Evolutionary conservation across 2,888 invertebrate genomes (phyloP).

Genomic region (Byasa hedistus): DNA sequence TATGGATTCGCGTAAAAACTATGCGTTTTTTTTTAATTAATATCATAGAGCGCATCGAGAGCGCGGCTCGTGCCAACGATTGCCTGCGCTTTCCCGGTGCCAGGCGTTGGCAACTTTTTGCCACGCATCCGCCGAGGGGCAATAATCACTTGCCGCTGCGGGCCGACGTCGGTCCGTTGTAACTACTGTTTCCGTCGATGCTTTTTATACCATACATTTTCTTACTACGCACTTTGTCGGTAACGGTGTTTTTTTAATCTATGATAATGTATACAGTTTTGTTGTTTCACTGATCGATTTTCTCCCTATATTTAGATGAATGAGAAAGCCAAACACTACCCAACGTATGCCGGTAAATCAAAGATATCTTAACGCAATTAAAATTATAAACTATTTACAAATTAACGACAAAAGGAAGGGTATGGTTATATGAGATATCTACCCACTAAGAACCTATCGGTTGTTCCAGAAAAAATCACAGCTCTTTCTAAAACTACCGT

Average conservation of each 20-base stretch:
- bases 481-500: too few relatives aligned
- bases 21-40: conserved; percentile 12
- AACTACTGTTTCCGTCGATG: conserved; percentile 12
- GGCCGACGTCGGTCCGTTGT: conserved; percentile 16
- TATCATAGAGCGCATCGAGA: conserved; percentile 12
- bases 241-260: not conserved
- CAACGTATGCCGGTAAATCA: too few relatives aligned
- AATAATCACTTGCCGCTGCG: conserved; percentile 14
- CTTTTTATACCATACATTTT: conserved; percentile 21
- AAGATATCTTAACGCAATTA: too few relatives aligned
- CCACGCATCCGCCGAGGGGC: conserved; percentile 22
- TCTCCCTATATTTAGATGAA: too few relatives aligned
- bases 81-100: conserved; percentile 16
- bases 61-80: conserved; percentile 22
- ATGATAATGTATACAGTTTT: too few relatives aligned
- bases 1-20: conserved; percentile 9
- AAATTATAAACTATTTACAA: too few relatives aligned
- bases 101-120: conserved; percentile 22
- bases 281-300: not conserved
- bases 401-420: too few relatives aligned
- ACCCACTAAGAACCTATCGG: too few relatives aligned
- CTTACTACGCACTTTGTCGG: conserved; percentile 1
- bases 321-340: too few relatives aligned
- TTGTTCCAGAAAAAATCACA: too few relatives aligned
- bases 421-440: too few relatives aligned